phyloP scores from a whole-genome alignment of 1,140 invertebrate genomes.

The Drosophila pectinifera region DNA sequence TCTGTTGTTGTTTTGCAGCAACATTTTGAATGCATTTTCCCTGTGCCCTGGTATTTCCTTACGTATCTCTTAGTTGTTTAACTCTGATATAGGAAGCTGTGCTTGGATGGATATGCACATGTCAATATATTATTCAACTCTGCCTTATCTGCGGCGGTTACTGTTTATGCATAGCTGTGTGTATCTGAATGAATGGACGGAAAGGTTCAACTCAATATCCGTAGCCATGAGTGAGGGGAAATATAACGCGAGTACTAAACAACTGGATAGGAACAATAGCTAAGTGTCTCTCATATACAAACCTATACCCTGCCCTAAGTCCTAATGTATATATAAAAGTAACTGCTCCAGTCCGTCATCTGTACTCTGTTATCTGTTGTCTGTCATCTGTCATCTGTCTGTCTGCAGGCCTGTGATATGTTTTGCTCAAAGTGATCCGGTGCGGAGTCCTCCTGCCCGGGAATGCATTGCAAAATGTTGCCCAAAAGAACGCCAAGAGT shows the following conservation, averaged over 20 bases:
- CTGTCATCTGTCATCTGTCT: not conserved
- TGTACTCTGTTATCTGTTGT: not conserved
- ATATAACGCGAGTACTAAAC: constrained; percentile 27
- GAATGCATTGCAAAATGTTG: constrained; percentile 80
- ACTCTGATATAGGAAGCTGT: constrained; percentile 51
- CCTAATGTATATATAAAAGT: constrained; percentile 43
- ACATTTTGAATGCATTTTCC: constrained; percentile 75
- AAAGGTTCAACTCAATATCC: constrained; percentile 75
- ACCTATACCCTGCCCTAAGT: constrained; percentile 5
- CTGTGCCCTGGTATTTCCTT: constrained; percentile 47
- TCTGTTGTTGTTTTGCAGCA: constrained; percentile 39
- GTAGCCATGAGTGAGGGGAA: constrained; percentile 41
- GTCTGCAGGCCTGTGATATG: constrained; percentile 60
- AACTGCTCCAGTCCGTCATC: constrained; percentile 31
- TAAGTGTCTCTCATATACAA: constrained; percentile 20
- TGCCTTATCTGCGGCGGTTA: constrained; percentile 17
- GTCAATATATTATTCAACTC: constrained; percentile 34
- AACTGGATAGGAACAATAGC: constrained; percentile 69
- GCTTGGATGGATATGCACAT: constrained; percentile 54
- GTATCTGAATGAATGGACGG: constrained; percentile 75
- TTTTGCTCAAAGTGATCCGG: constrained; percentile 47
- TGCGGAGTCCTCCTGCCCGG: not conserved
- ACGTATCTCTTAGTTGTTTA: constrained; percentile 49
- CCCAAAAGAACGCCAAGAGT: constrained; percentile 38
- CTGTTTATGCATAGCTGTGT: constrained; percentile 27